Base-by-base conservation (phyloP, 92 coral and sea anemone species). In the Porites evermanni region DNA sequence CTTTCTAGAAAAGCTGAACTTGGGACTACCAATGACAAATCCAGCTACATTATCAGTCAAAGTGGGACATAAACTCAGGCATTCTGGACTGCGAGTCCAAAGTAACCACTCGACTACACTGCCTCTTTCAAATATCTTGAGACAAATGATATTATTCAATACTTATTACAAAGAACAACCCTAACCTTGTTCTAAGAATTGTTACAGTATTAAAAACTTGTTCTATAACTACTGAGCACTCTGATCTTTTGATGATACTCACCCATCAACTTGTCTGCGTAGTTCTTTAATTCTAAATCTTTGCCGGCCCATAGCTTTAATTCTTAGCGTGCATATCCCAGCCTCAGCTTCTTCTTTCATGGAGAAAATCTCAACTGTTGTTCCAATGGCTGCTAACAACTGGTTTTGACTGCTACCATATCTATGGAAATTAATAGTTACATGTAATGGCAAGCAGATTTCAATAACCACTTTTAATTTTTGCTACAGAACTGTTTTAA, bases 181-280 rank as follows among this genome's bases (percentile, higher is more conserved):
- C 47, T 4, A 38, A 38, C 47, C 5, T 3, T 38, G 47, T 38
- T 38, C 47, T 38, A 38, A 38, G 47, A 38, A 38, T 38, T 3
- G 0, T 14, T 63, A 14, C 80, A 23, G 80, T 76, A 56, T 20
- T 14, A 3, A 38, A 38, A 38, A 38, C 47, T 38, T 38, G 47
- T 4, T 38, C 6, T 38, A 4, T 38, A 38, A 18, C 16, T 38
- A 70, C 38, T 70, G 16, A 56, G 16, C 12, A 8, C 61, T 10
- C 12, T 56, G 16, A 56, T 56, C 14, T 11, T 8, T 72, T 50
- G 3, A 72, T 14, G 4, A 19, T 12, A 86, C 84, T 54, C 87
- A 96, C 99, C 99, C 99, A 85, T 96, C 99, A 67, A 96, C 94
- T 95, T 95, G 98, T 76, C 95, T 87, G 21, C 99, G 84, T n/a